Conservation (phyloP, 2,888 invertebrate genomes). For the Latrodectus elegans region DNA sequence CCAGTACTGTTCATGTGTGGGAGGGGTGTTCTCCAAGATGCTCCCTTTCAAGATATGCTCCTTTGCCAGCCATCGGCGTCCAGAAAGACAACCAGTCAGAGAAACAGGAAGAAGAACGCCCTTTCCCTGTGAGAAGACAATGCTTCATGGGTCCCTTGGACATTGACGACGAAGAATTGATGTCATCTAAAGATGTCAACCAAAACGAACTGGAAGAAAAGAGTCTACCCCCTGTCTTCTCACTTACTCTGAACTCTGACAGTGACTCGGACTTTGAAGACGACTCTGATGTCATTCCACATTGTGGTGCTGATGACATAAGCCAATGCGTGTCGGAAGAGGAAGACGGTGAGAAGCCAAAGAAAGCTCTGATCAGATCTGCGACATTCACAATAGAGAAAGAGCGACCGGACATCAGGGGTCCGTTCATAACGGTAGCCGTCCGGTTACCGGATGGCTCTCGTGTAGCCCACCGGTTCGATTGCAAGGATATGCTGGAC, state of each 20-base stretch:
- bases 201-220: slow-evolving; percentile 7
- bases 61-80: slow-evolving; percentile 56
- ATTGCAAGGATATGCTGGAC: slow-evolving; percentile 43
- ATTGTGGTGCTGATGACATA: neutral
- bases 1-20: slow-evolving; percentile 64
- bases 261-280: slow-evolving; percentile 65
- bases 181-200: slow-evolving; percentile 9
- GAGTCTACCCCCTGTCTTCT: slow-evolving; percentile 27
- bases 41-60: slow-evolving; percentile 59
- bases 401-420: slow-evolving; percentile 38
- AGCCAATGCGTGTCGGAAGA: slow-evolving; percentile 8
- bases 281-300: slow-evolving; percentile 19
- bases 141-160: slow-evolving; percentile 53
- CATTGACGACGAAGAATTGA: slow-evolving; percentile 19
- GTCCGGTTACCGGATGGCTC: slow-evolving; percentile 55
- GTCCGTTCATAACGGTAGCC: slow-evolving; percentile 44
- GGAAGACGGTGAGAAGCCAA: slow-evolving; percentile 32
- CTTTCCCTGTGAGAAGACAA: slow-evolving; percentile 37
- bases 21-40: slow-evolving; percentile 45
- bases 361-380: slow-evolving; percentile 48
- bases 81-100: slow-evolving; percentile 5
- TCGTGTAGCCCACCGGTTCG: slow-evolving; percentile 40
- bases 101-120: slow-evolving; percentile 1
- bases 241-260: slow-evolving; percentile 43
- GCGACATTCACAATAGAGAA: slow-evolving; percentile 65